A percentile compares a stretch with the other conserved stretches of the same genome.
These are phyloP conservation scores for Nycteola revayana DNA, from an alignment of 2,888 invertebrate genomes.

Conservation along the genomic window DNA sequence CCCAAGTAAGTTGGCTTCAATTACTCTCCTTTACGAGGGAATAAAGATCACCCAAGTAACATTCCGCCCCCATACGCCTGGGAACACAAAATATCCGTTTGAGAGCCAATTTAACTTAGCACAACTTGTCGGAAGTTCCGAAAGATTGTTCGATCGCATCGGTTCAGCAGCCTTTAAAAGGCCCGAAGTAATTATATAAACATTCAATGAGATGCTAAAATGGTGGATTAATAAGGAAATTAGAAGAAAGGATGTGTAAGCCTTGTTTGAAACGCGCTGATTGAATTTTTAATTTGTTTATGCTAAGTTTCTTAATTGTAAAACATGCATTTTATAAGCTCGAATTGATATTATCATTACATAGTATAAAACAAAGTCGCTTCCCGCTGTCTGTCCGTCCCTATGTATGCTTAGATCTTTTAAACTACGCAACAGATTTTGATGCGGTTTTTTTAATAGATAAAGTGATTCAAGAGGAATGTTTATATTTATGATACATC, in stretches of 20 bases:
- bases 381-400: too few relatives aligned
- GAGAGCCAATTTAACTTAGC: slow-evolving; percentile 54
- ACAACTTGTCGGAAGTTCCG: slow-evolving; percentile 44
- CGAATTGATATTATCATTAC: too few relatives aligned
- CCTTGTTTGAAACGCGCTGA: slow-evolving; percentile 23
- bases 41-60: slow-evolving; percentile 36
- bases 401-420: too few relatives aligned
- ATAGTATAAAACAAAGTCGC: too few relatives aligned
- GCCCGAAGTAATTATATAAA: slow-evolving; percentile 48
- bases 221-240: slow-evolving; percentile 34
- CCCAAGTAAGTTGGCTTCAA: slow-evolving; percentile 29
- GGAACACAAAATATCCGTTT: slow-evolving; percentile 46
- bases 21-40: slow-evolving; percentile 37
- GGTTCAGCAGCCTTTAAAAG: slow-evolving; percentile 40
- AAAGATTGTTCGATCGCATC: slow-evolving; percentile 48
- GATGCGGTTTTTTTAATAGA: too few relatives aligned
- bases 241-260: slow-evolving; percentile 14
- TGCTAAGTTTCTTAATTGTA: too few relatives aligned
- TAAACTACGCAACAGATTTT: too few relatives aligned
- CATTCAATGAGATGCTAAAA: slow-evolving; percentile 28
- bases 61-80: slow-evolving; percentile 37
- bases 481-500: too few relatives aligned
- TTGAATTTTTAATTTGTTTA: slow-evolving; percentile 8
- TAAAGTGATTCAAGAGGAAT: too few relatives aligned
- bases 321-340: too few relatives aligned